Conservation (phyloP, 1,140 invertebrate species). For the Ostrea edulis region DNA sequence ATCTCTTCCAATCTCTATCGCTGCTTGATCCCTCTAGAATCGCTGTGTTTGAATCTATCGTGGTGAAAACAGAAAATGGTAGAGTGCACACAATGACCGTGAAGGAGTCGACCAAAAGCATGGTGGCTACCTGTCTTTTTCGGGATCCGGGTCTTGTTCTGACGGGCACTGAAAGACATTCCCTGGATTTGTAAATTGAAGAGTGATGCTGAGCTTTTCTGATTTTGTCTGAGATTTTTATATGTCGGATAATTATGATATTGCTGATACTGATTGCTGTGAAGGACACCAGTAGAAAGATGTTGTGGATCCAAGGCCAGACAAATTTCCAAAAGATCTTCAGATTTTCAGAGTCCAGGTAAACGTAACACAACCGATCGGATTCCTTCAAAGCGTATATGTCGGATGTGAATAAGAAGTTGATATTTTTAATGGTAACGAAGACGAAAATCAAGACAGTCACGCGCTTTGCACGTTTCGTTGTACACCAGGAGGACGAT, state of each 20-base stretch:
- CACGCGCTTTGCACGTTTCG: conserved; percentile 62
- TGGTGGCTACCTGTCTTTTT: conserved; percentile 64
- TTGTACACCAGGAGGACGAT: conserved; percentile 62
- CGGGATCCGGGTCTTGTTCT: conserved; percentile 37
- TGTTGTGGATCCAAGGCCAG: conserved; percentile 70
- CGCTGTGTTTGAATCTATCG: conserved; percentile 46
- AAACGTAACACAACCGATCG: conserved; percentile 64
- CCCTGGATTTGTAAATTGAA: conserved; percentile 21
- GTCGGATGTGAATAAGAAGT: conserved; percentile 64
- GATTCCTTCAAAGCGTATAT: conserved; percentile 55
- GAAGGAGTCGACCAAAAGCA: conserved; percentile 69
- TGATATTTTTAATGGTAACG: conserved; percentile 61
- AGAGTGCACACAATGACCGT: conserved; percentile 68
- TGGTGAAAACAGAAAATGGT: conserved; percentile 64
- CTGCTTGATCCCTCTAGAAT: conserved; percentile 42
- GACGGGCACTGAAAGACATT: neutral
- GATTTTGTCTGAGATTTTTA: conserved; percentile 57
- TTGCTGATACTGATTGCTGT: conserved; percentile 70
- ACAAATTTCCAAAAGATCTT: conserved; percentile 56
- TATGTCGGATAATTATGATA: conserved; percentile 67
- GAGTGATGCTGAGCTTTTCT: neutral
- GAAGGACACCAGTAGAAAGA: conserved; percentile 66
- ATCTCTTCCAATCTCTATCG: conserved; percentile 52
- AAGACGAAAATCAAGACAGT: conserved; percentile 53
- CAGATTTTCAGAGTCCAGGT: conserved; percentile 44